A percentile compares a stretch with the other conserved stretches of the same genome.
Evolutionary conservation across 2,113 vertebrate genomes (phyloP).

Genomic region (Sigmodon hispidus): DNA sequence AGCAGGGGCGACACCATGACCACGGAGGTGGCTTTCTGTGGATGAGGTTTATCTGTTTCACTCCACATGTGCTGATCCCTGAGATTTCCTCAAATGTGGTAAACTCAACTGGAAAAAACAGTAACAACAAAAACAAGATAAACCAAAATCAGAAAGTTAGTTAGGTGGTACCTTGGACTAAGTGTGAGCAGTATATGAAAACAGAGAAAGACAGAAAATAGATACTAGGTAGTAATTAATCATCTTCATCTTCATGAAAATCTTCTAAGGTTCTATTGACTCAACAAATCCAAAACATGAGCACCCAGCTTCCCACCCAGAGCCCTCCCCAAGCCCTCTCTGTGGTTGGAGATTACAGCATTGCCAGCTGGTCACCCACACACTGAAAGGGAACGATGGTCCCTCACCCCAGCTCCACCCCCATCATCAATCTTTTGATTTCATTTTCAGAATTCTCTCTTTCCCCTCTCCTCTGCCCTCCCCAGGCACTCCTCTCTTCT

Average conservation of each 20-base stretch:
- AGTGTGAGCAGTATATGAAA: neutral
- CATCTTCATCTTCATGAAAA: neutral
- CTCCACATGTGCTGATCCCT: neutral
- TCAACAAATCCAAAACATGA: neutral
- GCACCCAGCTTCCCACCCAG: neutral
- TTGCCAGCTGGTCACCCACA: neutral
- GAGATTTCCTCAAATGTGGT: neutral
- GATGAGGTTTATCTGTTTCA: neutral
- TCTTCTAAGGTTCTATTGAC: neutral
- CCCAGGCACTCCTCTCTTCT: no score
- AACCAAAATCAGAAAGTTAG: neutral
- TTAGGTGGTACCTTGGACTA: neutral
- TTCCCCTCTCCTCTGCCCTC: no score
- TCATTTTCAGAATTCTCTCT: neutral
- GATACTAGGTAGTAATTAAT: neutral
- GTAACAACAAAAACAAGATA: neutral
- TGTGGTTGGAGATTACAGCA: neutral
- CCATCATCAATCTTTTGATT: neutral
- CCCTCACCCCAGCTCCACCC: no score
- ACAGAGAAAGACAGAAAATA: neutral
- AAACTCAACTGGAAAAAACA: neutral
- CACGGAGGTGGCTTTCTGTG: neutral
- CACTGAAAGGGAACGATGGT: neutral
- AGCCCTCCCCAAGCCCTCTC: neutral
- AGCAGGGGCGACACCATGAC: neutral